phyloP scores from a whole-genome alignment of 2,888 invertebrate genomes.

The Synergus japonicus region DNA sequence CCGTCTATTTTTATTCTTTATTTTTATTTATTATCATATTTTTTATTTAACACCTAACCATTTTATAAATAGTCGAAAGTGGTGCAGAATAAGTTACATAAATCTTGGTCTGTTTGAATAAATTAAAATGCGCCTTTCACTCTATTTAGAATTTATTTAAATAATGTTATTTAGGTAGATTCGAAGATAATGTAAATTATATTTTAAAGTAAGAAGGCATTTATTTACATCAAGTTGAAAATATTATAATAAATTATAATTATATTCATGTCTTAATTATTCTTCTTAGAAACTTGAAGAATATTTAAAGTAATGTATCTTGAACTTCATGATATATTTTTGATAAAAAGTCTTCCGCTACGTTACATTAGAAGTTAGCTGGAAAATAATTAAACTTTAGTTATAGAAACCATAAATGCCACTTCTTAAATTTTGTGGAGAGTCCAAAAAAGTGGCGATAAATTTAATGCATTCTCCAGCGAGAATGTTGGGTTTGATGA shows the following conservation, averaged over 20 bases:
- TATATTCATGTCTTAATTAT: not conserved
- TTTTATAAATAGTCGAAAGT: constrained; percentile 29
- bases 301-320: not conserved
- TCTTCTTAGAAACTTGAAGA: not conserved
- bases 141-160: constrained; percentile 4
- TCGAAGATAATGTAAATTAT: not conserved
- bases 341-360: not conserved
- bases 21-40: no score
- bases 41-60: not conserved
- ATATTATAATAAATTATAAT: not conserved
- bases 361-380: not conserved
- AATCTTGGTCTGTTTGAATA: constrained; percentile 6
- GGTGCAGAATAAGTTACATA: constrained; percentile 25
- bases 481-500: not conserved
- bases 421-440: not conserved
- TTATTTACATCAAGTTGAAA: not conserved
- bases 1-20: not conserved
- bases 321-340: not conserved
- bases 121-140: constrained; percentile 25
- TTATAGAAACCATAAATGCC: not conserved
- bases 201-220: not conserved
- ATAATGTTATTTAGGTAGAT: not conserved
- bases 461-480: not conserved
- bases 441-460: not conserved
- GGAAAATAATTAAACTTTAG: not conserved